A percentile compares a stretch with the other conserved stretches of the same genome.
Evolutionary conservation across 2,888 invertebrate genomes (phyloP).

Genomic region (Coenonympha arcania): DNA sequence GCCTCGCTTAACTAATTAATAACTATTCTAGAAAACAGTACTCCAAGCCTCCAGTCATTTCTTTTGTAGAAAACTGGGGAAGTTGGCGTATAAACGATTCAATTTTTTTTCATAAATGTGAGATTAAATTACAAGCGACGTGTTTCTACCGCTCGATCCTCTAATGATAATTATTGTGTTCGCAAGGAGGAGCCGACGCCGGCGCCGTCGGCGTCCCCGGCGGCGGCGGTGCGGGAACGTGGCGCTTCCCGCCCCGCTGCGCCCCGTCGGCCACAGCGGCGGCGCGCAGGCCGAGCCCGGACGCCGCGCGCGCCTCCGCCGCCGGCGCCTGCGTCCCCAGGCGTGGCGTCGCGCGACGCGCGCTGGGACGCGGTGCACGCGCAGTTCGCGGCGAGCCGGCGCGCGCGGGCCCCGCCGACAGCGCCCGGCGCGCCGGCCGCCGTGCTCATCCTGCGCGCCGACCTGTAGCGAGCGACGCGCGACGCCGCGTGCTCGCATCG

Average conservation of each 20-base stretch:
- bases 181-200: slow-evolving; percentile 25
- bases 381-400: slow-evolving; percentile 25
- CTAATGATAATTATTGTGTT: neutral
- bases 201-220: slow-evolving; percentile 21
- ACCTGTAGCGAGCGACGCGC: slow-evolving; percentile 35
- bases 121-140: no score
- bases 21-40: no score
- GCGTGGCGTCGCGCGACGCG: slow-evolving; percentile 24
- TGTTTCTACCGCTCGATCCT: no score
- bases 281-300: slow-evolving; percentile 45
- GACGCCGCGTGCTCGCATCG: neutral
- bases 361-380: slow-evolving; percentile 44
- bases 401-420: slow-evolving; percentile 20
- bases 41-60: no score
- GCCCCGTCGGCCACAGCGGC: slow-evolving; percentile 10
- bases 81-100: no score
- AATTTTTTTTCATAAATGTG: no score
- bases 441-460: slow-evolving; percentile 54
- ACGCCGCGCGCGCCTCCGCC: slow-evolving; percentile 55
- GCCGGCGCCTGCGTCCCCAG: no score
- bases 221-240: slow-evolving; percentile 22
- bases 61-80: no score
- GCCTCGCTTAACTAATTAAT: no score
- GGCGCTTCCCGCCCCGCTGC: slow-evolving; percentile 22
- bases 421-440: slow-evolving; percentile 35